Conservation (phyloP, 2,888 invertebrate genomes). For the Chironomus riparius region DNA sequence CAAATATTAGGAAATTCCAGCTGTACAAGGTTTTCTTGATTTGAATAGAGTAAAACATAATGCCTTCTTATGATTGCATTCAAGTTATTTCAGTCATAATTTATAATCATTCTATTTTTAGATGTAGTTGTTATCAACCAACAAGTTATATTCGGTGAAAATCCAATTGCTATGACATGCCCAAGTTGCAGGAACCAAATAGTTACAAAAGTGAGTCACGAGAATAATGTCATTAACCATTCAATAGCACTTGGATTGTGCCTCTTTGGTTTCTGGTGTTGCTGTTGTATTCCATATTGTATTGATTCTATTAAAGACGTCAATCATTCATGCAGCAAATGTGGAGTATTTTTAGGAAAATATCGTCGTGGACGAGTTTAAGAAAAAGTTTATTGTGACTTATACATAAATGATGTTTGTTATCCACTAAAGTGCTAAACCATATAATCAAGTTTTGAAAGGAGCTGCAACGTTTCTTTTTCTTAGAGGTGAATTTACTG, state of each 20-base stretch:
- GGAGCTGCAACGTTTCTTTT: no score
- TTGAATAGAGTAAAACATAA: no score
- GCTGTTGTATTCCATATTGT: background rate
- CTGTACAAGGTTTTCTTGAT: no score
- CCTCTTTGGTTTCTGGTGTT: background rate
- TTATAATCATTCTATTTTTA: background rate
- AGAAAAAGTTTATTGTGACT: no score
- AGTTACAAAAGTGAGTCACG: background rate
- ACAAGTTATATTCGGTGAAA: background rate
- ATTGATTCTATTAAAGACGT: background rate
- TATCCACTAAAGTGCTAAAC: no score
- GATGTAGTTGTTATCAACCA: conserved; percentile 1
- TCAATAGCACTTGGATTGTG: background rate
- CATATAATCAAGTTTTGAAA: no score
- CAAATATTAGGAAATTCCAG: no score
- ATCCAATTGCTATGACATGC: background rate
- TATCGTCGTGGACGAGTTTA: background rate
- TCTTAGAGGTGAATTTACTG: no score
- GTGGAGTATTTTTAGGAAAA: background rate
- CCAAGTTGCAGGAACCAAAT: background rate
- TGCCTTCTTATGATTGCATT: no score
- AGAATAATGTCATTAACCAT: background rate
- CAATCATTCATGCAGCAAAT: background rate
- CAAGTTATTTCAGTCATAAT: no score
- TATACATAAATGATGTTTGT: no score